Evolutionary conservation across 2,113 vertebrate genomes (phyloP), one percentile per base, ranked within the genome.

Genomic region (Chloropsis cyanopogon): DNA sequence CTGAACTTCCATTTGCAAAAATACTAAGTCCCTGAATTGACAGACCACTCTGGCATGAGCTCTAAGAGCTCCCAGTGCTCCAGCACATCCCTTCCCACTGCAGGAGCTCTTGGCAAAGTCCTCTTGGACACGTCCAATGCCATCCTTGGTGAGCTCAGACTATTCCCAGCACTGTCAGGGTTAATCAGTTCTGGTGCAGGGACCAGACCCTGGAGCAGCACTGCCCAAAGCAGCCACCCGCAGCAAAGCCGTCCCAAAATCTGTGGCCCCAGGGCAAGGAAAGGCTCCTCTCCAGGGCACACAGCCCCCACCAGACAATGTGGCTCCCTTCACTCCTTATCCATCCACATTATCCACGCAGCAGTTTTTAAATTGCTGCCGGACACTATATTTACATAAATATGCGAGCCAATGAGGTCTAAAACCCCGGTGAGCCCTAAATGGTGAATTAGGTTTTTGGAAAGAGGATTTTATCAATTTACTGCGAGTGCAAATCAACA

Each of bases 381-480:
- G 90, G 94, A 86, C 88, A 68, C 79, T 75, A 2, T 63, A 94
- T 96, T 94, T 94, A 82, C 91, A 80, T 91, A 92, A 89, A 92
- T 72, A 66, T 41, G 50, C 21, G 68, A 96, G n/a, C 81, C 94
- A 91, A 75, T 37, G 75, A 93, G 88, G 93, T 94, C 69, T 87
- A 33, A 95, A 87, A 46, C 80, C 84, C 73, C 9, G 26, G 88
- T 37, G 86, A 79, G 92, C 82, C 88, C 86, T 93, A 82, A 92
- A 66, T 9, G 71, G 73, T 25, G 50, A 63, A 84, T 91, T 94
- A 91, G 86, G 72, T 87, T 88, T 90, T 84, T 33, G 78, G 90
- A 81, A 83, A 92, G 93, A 93, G 94, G 92, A 91, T 95, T 97
- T 93, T 82, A 95, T 94, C 93, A 80, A 71, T 94, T 96, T 91